These are phyloP conservation scores for Tetramorium alpestre DNA, from an alignment of 1,140 invertebrate genomes.

Conservation along the genomic window DNA sequence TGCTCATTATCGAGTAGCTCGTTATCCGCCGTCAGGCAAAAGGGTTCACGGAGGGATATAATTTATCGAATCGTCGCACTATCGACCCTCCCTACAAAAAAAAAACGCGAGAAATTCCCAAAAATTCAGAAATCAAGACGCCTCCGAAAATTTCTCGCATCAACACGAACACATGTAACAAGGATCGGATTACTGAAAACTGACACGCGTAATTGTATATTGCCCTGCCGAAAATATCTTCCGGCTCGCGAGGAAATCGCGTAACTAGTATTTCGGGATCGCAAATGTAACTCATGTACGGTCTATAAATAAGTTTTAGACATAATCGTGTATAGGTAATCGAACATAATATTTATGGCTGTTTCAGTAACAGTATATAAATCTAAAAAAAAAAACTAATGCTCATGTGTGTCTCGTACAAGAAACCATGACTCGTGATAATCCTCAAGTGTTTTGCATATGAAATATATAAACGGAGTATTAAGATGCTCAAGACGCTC, in stretches of 20 bases:
- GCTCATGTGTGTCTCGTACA: background rate
- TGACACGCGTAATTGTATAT: conserved; percentile 44
- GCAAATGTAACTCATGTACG: conserved; percentile 6
- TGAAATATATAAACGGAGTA: background rate
- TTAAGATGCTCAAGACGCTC: background rate
- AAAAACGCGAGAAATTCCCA: background rate
- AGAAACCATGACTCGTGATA: background rate
- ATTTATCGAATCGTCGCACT: conserved; percentile 11
- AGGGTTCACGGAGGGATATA: background rate
- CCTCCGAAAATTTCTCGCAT: background rate
- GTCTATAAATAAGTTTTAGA: conserved; percentile 1
- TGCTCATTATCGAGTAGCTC: conserved; percentile 39
- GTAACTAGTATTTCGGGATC: conserved; percentile 46
- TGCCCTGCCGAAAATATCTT: conserved; percentile 39
- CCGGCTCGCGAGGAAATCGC: conserved; percentile 26
- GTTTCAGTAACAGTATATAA: background rate
- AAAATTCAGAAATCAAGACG: background rate
- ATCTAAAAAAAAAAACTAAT: background rate
- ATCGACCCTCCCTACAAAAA: background rate
- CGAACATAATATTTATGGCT: conserved; percentile 1
- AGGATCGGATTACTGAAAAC: conserved; percentile 42
- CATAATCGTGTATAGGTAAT: background rate
- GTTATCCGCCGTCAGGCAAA: conserved; percentile 8
- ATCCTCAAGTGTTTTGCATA: background rate
- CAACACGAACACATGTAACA: background rate